Evolutionary conservation across 2,797 vertebrate species (phyloP).

Genomic region (Molothrus aeneus): DNA sequence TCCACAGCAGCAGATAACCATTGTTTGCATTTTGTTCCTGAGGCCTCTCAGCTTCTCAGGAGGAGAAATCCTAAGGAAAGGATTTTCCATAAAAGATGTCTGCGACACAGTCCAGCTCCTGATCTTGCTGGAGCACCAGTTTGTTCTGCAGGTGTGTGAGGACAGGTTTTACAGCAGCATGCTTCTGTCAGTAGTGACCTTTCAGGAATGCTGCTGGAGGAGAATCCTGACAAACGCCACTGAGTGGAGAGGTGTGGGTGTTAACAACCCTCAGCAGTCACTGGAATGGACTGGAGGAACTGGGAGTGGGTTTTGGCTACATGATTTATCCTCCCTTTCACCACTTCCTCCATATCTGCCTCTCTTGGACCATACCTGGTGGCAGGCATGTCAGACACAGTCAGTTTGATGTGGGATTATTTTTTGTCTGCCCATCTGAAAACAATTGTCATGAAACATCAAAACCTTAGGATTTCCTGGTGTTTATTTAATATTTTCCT

Average conservation of each 20-base stretch:
- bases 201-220: background rate
- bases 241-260: background rate
- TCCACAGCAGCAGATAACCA: no score
- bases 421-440: background rate
- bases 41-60: no score
- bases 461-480: background rate
- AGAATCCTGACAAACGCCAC: background rate
- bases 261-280: background rate
- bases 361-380: background rate
- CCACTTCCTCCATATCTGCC: background rate
- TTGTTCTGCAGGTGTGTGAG: background rate
- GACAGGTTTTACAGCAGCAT: background rate
- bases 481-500: slow-evolving; percentile 3
- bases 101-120: background rate
- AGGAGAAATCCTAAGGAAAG: no score
- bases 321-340: background rate
- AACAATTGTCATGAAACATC: background rate
- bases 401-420: background rate
- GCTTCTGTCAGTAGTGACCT: background rate
- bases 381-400: background rate
- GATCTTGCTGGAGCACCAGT: background rate
- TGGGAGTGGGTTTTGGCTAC: background rate
- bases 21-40: no score
- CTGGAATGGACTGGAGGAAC: background rate
- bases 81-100: no score